A percentile compares a stretch with the other conserved stretches of the same genome.
Evolutionary conservation across 2,113 vertebrate genomes (phyloP).

Genomic region (Mesembrinibis cayennensis): DNA sequence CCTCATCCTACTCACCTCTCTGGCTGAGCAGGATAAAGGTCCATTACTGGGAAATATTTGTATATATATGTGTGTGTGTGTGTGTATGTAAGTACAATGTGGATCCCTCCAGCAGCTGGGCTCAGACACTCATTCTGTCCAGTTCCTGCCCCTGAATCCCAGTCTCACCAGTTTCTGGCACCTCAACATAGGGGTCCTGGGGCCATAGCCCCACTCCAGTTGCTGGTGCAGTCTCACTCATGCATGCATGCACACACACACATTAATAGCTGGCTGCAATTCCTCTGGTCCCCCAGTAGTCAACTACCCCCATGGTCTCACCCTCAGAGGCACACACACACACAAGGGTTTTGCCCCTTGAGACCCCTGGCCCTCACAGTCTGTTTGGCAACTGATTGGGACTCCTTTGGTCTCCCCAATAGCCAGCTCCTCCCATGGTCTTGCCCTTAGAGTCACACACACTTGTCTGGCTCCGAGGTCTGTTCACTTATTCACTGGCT

Average conservation of each 20-base stretch:
- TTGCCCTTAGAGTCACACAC: background rate
- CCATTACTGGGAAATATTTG: background rate
- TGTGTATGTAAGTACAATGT: background rate
- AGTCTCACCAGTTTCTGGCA: background rate
- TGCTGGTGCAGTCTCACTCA: background rate
- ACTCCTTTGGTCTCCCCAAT: background rate
- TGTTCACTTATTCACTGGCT: background rate
- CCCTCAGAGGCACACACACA: background rate
- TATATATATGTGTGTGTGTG: background rate
- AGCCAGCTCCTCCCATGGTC: background rate
- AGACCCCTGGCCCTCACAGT: background rate
- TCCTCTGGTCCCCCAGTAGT: background rate
- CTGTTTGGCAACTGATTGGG: no score
- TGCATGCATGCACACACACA: background rate
- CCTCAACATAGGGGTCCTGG: background rate
- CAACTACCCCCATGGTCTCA: background rate
- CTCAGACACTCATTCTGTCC: background rate
- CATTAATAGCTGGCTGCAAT: background rate
- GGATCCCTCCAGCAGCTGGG: background rate
- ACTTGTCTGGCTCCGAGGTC: background rate
- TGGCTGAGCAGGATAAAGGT: background rate
- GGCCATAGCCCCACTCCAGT: background rate
- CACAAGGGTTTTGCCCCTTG: background rate
- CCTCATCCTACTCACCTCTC: background rate
- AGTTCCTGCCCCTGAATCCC: background rate